Conservation (phyloP, 1,140 invertebrate species). For the Meloidogyne exigua region DNA sequence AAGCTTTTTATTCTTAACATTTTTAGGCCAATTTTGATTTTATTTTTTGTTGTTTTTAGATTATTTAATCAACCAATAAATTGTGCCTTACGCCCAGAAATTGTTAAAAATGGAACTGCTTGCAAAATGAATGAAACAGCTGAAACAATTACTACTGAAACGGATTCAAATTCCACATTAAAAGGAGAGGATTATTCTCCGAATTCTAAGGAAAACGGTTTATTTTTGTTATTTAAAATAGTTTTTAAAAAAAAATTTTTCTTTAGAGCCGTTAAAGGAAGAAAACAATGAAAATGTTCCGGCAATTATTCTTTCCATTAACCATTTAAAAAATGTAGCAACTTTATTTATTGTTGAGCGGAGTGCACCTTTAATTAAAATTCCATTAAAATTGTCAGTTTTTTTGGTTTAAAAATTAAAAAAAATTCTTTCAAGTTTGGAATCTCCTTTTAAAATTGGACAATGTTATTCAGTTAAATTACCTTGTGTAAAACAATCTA, state of each 20-base stretch:
- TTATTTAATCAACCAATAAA: not conserved
- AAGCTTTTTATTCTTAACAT: too few species aligned
- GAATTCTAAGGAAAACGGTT: not conserved
- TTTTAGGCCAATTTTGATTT: too few species aligned
- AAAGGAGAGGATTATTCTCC: not conserved
- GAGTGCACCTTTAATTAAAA: not conserved
- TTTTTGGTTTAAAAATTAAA: not conserved
- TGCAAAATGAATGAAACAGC: not conserved
- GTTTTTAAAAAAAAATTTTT: not conserved
- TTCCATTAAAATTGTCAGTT: not conserved
- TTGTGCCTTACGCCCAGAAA: not conserved
- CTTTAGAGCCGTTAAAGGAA: not conserved
- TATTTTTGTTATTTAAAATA: not conserved
- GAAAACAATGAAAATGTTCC: not conserved
- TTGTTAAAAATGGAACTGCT: not conserved
- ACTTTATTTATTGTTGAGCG: not conserved
- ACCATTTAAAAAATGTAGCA: not conserved
- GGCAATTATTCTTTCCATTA: not conserved
- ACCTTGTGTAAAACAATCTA: not conserved
- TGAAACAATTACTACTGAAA: not conserved
- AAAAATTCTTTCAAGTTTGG: not conserved
- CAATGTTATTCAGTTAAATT: not conserved
- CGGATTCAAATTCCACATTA: not conserved
- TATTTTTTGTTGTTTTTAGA: not conserved
- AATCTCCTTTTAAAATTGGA: not conserved